Evolutionary conservation across 1,140 invertebrate species (phyloP).

Genomic region (fruit fly (Drosophila melanogaster)): Release_6_plus_ISO1_MT NC_004354.4:8724001-8724500

Average conservation of each 20-base stretch:
- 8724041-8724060: slow-evolving; percentile 66
- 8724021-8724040: slow-evolving; percentile 62
- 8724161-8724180: neutral
- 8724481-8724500: too few species aligned
- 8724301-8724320: neutral
- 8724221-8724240: neutral
- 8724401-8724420: too few species aligned
- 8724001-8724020: slow-evolving; percentile 11
- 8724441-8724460: too few species aligned
- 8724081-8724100: slow-evolving; percentile 1
- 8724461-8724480: too few species aligned
- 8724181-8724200: neutral
- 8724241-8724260: too few species aligned
- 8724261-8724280: too few species aligned
- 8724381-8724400: too few species aligned
- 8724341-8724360: too few species aligned
- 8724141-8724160: slow-evolving; percentile 6
- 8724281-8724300: neutral
- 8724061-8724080: slow-evolving; percentile 33
- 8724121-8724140: slow-evolving; percentile 7
- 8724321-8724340: too few species aligned
- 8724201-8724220: neutral
- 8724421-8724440: too few species aligned
- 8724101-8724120: slow-evolving; percentile 29
- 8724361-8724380: too few species aligned